These are phyloP conservation scores for Papilio elwesi DNA, from an alignment of 2,888 invertebrate genomes.

Conservation along the genomic window DNA sequence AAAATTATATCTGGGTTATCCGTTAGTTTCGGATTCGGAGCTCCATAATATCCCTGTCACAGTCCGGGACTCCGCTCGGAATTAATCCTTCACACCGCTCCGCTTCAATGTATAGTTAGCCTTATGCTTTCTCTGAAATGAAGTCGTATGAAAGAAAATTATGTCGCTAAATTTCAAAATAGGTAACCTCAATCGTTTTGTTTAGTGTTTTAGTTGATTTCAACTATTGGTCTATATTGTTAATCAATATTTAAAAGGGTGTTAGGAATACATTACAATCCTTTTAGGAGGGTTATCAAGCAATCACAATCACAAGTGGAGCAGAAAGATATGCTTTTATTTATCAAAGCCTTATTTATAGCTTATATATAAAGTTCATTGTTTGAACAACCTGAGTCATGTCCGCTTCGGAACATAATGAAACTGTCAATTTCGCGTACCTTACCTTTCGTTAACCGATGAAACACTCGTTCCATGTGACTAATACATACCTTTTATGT, in stretches of 20 bases:
- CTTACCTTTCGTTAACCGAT: not conserved
- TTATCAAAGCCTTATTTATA: not conserved
- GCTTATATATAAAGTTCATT: constrained; percentile 17
- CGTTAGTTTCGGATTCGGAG: too few species aligned
- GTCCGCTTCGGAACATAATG: not conserved
- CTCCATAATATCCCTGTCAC: too few species aligned
- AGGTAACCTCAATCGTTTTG: too few species aligned
- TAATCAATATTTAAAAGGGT: not conserved
- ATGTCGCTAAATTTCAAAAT: too few species aligned
- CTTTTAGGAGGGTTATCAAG: constrained; percentile 9
- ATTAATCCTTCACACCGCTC: too few species aligned
- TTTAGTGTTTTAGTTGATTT: too few species aligned
- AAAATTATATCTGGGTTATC: too few species aligned
- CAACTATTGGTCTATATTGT: not conserved
- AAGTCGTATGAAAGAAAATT: not conserved
- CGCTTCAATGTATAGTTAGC: too few species aligned
- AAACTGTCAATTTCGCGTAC: not conserved
- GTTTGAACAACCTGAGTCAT: not conserved
- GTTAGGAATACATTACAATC: not conserved
- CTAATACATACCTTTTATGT: too few species aligned
- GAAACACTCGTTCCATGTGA: too few species aligned
- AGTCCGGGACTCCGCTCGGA: too few species aligned
- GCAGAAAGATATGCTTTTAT: constrained; percentile 4
- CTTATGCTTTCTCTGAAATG: not conserved
- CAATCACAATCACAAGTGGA: not conserved